Conservation (phyloP, 1,140 invertebrate species). For the Limonius californicus region DNA sequence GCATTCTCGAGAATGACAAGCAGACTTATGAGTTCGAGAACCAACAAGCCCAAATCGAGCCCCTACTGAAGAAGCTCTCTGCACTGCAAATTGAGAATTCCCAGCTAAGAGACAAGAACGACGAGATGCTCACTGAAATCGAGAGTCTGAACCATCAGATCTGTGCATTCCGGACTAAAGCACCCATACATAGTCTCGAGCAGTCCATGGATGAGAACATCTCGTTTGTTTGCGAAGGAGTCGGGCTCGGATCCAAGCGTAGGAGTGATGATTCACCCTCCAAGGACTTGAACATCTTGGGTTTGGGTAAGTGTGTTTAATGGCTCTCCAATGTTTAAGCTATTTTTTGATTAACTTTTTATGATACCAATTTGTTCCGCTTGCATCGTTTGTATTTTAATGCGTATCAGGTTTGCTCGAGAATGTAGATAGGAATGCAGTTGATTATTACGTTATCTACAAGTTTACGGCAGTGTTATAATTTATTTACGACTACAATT, state of each 20-base stretch:
- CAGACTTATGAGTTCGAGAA: slow-evolving; percentile 34
- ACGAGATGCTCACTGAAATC: slow-evolving; percentile 75
- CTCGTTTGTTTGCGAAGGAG: slow-evolving; percentile 36
- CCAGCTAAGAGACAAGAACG: slow-evolving; percentile 73
- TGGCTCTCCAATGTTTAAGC: no score
- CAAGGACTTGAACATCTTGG: slow-evolving; percentile 38
- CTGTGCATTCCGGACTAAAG: slow-evolving; percentile 32
- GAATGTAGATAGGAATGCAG: no score
- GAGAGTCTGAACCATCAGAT: slow-evolving; percentile 55
- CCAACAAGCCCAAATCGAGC: slow-evolving; percentile 42
- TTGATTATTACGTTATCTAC: no score
- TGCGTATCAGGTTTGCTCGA: no score
- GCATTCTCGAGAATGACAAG: slow-evolving; percentile 42
- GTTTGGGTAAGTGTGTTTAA: slow-evolving; percentile 36
- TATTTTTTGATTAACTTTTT: no score
- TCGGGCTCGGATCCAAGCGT: slow-evolving; percentile 41
- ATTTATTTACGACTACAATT: no score
- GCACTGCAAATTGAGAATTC: slow-evolving; percentile 65
- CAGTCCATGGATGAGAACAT: slow-evolving; percentile 41
- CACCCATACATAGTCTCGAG: slow-evolving; percentile 33
- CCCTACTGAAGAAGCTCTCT: slow-evolving; percentile 52
- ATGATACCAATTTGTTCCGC: no score
- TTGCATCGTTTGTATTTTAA: no score
- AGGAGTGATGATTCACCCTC: slow-evolving; percentile 43
- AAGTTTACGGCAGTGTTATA: no score